Conservation (phyloP, 2,113 vertebrate genomes). For the Micronycteris hirsuta region DNA sequence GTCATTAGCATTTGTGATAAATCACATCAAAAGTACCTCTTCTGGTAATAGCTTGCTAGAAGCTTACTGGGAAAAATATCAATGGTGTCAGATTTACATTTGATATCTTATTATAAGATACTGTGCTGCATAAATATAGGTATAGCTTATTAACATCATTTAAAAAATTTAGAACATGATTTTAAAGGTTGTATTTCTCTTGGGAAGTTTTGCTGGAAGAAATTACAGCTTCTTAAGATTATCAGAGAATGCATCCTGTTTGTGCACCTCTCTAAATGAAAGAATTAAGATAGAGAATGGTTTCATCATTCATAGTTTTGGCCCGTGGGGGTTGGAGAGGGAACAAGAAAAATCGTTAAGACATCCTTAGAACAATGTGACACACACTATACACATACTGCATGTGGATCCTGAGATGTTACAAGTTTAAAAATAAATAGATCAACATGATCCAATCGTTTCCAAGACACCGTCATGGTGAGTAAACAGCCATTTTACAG, state of each 20-base stretch:
- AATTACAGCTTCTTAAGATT: background rate
- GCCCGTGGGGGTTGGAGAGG: background rate
- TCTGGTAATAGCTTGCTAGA: conserved; percentile 32
- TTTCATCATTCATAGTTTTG: conserved; percentile 23
- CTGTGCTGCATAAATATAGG: background rate
- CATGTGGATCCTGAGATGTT: conserved; percentile 61
- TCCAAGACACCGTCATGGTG: conserved; percentile 44
- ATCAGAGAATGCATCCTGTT: conserved; percentile 10
- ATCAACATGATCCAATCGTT: conserved; percentile 80
- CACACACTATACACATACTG: background rate
- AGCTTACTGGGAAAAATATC: conserved; percentile 18
- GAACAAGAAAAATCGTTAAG: conserved; percentile 34
- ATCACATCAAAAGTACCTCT: conserved; percentile 11
- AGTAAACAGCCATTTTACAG: conserved; percentile 13
- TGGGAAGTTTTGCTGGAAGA: conserved; percentile 14
- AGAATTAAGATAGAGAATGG: conserved; percentile 30
- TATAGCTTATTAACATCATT: background rate
- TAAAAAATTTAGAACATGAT: background rate
- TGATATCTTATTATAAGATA: conserved; percentile 2
- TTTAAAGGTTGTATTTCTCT: conserved; percentile 3
- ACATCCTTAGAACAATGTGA: conserved; percentile 41
- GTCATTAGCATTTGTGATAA: conserved; percentile 36
- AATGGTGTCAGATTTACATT: conserved; percentile 40
- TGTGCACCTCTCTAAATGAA: conserved; percentile 14
- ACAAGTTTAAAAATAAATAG: conserved; percentile 58